Evolutionary conservation across 2,888 invertebrate species (phyloP).

Genomic region (Belgica antarctica): DNA sequence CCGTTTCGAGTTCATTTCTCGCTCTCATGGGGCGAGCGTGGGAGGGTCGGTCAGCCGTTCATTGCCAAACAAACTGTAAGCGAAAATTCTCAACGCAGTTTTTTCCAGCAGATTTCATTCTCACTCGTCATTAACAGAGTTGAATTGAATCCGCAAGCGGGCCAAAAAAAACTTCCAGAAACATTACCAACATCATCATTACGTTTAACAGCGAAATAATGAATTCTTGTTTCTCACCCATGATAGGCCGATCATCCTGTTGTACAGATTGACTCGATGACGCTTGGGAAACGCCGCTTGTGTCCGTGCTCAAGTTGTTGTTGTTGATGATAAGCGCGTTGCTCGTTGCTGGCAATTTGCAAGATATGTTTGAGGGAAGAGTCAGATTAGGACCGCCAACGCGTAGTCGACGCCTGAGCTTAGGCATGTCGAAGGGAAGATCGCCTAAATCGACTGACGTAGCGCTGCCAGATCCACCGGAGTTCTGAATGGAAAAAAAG

Average conservation of each 20-base stretch:
- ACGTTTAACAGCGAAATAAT: neutral
- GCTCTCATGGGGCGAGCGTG: too few species aligned
- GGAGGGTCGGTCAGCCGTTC: neutral
- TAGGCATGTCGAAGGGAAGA: constrained; percentile 90
- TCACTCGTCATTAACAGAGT: constrained; percentile 17
- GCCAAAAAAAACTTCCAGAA: neutral
- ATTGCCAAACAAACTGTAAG: neutral
- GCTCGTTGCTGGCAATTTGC: constrained; percentile 18
- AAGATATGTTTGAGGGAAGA: constrained; percentile 32
- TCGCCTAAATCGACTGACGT: constrained; percentile 76
- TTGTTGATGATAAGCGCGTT: constrained; percentile 22
- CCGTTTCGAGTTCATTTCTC: constrained; percentile 39
- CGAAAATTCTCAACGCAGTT: neutral
- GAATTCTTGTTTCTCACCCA: constrained; percentile 31
- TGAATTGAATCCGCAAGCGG: too few species aligned
- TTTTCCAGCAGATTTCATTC: neutral
- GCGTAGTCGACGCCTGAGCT: constrained; percentile 72
- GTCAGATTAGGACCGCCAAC: constrained; percentile 50
- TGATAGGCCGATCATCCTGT: constrained; percentile 59
- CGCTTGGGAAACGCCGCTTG: constrained; percentile 72
- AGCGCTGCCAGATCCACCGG: constrained; percentile 64
- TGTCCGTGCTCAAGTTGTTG: constrained; percentile 60
- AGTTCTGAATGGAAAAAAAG: constrained; percentile 26
- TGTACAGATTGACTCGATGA: constrained; percentile 79
- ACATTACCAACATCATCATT: constrained; percentile 22